Conservation (phyloP, 1,140 invertebrate genomes). For the Berghia stephanieae region DNA sequence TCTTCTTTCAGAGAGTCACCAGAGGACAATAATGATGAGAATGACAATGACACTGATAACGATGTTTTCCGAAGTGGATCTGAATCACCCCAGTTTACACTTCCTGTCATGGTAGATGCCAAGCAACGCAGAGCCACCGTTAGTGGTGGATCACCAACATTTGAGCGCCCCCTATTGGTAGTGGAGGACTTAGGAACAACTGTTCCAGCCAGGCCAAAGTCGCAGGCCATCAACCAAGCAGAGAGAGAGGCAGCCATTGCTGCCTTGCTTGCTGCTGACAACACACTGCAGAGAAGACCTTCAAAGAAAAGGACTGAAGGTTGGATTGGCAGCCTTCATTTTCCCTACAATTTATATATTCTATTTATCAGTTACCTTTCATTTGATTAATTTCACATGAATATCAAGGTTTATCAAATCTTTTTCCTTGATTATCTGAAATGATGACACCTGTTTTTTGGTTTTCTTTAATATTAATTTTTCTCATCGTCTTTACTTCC, state of each 20-base stretch:
- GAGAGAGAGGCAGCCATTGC: slow-evolving; percentile 37
- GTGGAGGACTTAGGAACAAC: slow-evolving; percentile 52
- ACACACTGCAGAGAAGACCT: slow-evolving; percentile 13
- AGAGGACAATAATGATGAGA: slow-evolving; percentile 37
- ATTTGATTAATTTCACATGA: no score
- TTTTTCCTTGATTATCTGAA: no score
- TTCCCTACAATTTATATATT: no score
- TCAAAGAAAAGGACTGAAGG: slow-evolving; percentile 20
- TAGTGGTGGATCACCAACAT: slow-evolving; percentile 81
- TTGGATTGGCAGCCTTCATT: background rate
- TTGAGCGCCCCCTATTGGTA: slow-evolving; percentile 70
- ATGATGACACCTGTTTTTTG: no score
- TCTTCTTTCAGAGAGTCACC: slow-evolving; percentile 47
- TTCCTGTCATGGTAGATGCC: slow-evolving; percentile 78
- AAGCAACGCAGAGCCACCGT: slow-evolving; percentile 87
- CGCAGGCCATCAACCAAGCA: slow-evolving; percentile 39
- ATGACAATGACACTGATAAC: slow-evolving; percentile 63
- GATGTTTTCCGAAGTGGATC: slow-evolving; percentile 62
- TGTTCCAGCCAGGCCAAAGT: slow-evolving; percentile 51
- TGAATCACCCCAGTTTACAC: slow-evolving; percentile 69
- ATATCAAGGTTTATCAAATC: no score
- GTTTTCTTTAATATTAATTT: no score
- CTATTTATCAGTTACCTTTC: no score
- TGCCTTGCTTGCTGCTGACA: slow-evolving; percentile 31
- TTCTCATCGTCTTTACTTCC: no score